Conservation (phyloP, 2,113 vertebrate genomes). For the Lagopus leucura region DNA sequence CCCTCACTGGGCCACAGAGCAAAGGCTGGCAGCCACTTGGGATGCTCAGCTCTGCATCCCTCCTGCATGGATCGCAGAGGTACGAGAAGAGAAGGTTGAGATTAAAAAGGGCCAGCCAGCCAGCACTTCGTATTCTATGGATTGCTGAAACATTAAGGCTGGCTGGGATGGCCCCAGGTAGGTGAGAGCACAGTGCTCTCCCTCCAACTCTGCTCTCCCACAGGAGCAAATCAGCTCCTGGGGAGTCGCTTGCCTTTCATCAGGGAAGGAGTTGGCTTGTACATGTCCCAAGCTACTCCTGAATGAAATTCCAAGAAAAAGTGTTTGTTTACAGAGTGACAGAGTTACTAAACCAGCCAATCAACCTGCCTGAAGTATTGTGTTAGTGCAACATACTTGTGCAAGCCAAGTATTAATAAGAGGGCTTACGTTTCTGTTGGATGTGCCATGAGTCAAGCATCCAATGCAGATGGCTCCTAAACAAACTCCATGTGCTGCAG, state of each 20-base stretch:
- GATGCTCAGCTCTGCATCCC: not conserved
- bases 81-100: not conserved
- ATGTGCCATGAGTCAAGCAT: not conserved
- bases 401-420: not conserved
- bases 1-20: not conserved
- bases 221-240: not conserved
- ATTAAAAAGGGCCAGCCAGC: not conserved
- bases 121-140: rapidly evolving
- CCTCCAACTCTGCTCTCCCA: not conserved
- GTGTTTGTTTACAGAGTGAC: not conserved
- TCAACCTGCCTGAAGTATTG: not conserved
- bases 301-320: not conserved
- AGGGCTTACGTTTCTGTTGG: not conserved
- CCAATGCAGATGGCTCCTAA: slow-evolving; percentile 5
- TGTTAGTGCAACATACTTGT: not conserved
- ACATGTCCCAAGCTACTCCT: not conserved
- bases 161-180: not conserved
- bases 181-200: not conserved
- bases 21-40: not conserved
- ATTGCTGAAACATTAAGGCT: not conserved
- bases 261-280: not conserved
- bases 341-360: slow-evolving; percentile 19
- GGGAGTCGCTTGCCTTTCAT: rapidly evolving
- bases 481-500: not conserved
- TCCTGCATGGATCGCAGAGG: not conserved